A percentile compares a stretch with the other conserved stretches of the same genome.
These are phyloP conservation scores for Ovis canadensis DNA, from an alignment of 2,113 vertebrate genomes.

Conservation along the genomic window DNA sequence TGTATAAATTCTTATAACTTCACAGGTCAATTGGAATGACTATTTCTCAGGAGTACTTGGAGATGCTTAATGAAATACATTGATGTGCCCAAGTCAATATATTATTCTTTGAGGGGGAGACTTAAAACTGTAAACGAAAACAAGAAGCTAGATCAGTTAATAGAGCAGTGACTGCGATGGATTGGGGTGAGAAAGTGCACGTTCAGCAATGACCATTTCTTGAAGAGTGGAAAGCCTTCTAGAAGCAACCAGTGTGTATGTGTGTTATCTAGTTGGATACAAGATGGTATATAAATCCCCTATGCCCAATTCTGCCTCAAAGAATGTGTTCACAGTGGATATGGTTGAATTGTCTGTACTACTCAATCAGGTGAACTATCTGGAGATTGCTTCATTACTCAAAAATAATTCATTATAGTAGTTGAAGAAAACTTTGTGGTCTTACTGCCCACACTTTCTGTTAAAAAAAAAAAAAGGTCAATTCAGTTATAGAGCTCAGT, in stretches of 20 bases:
- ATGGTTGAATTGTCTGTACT: not conserved
- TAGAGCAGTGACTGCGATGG: not conserved
- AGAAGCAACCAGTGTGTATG: not conserved
- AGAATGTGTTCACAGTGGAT: not conserved
- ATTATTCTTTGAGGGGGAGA: not conserved
- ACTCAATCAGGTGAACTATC: constrained; percentile 3
- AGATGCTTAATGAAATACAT: not conserved
- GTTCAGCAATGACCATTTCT: not conserved
- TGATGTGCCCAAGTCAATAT: not conserved
- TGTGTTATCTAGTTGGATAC: not conserved
- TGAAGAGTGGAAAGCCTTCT: not conserved
- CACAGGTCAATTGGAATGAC: not conserved
- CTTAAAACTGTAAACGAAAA: not conserved
- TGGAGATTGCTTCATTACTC: constrained; percentile 27
- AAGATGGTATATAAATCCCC: not conserved
- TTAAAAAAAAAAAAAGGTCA: not conserved
- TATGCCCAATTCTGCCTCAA: not conserved
- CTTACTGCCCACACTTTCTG: not conserved
- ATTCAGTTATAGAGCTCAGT: not conserved
- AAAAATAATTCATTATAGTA: constrained; percentile 35
- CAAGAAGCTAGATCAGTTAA: not conserved
- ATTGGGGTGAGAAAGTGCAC: not conserved
- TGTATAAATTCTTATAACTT: not conserved
- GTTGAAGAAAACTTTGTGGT: not conserved
- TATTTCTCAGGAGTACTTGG: not conserved